A percentile compares a stretch with the other conserved stretches of the same genome.
phyloP scores from a whole-genome alignment of 1,140 invertebrate genomes.

The Drosophila funebris region DNA sequence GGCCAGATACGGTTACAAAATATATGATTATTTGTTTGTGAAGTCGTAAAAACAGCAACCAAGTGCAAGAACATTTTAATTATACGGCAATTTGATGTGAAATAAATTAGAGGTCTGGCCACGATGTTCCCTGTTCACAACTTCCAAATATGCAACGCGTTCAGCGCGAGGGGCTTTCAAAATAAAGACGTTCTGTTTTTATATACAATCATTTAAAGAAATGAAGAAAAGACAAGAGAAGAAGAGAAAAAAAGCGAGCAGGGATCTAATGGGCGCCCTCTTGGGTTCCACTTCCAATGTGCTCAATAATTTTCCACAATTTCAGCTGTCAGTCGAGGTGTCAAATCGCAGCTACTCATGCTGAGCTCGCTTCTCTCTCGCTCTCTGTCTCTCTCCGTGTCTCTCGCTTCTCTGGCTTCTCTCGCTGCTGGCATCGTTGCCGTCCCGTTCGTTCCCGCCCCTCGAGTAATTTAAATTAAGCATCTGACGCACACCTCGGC shows the following conservation, averaged over 20 bases:
- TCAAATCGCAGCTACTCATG: constrained; percentile 84
- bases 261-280: constrained; percentile 77
- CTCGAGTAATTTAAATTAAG: constrained; percentile 79
- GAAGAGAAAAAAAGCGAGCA: constrained; percentile 5
- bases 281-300: constrained; percentile 73
- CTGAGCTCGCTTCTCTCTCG: constrained; percentile 53
- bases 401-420: constrained; percentile 16
- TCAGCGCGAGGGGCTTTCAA: constrained; percentile 18
- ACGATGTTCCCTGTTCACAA: constrained; percentile 51
- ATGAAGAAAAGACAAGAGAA: background rate
- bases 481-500: constrained; percentile 77
- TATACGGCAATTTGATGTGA: constrained; percentile 76
- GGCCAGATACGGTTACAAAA: constrained; percentile 70
- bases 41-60: constrained; percentile 52
- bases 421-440: constrained; percentile 11
- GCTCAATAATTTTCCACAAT: constrained; percentile 81
- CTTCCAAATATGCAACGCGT: constrained; percentile 37
- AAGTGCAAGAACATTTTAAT: constrained; percentile 69
- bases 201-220: constrained; percentile 5
- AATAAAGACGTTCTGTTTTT: constrained; percentile 57
- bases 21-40: constrained; percentile 76
- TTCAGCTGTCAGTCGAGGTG: constrained; percentile 83
- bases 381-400: background rate
- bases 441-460: constrained; percentile 40
- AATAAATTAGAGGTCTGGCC: constrained; percentile 75